Base-by-base conservation (phyloP, 1,140 invertebrate species). In the Ceratosolen solmsi region DNA sequence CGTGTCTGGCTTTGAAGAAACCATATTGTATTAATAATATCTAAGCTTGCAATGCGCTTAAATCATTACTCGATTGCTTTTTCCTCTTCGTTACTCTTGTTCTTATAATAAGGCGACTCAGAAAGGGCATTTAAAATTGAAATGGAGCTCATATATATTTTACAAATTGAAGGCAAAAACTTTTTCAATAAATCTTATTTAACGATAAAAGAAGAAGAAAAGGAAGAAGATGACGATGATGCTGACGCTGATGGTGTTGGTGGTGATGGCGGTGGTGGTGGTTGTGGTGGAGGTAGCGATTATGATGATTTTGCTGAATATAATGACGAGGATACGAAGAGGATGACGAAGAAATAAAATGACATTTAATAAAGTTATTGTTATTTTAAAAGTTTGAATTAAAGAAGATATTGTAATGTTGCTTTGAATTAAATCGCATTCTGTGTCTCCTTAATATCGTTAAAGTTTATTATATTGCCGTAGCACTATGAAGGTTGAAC, bases 11-110 rank as follows among this genome's bases (percentile, higher is more conserved):
- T 65, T 82, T 30, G 68, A 84, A 73, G 82, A 80, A 77, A 85
- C 56, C 82, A 80, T 84, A 82, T 20, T 76, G 82, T 71, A 83
- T 82, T 76, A 68, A 83, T 82, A 73, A 73, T 84, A 79, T 63
- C 72, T 41, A 25, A 72, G 41, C 56, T 84, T 79, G 20, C 76
- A 82, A 36, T 83, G 72, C 84, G 65, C 20, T 83, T 38, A 79
- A 78, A 82, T 80, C 68, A 30, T 76, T 60, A 77, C 2, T 84
- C 80, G 80, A 77, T 83, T 83, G 68, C 79, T 82, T 82, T 74
- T 83, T 83, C n/a, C 27, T 46, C 11, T n/a, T 65, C 71, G 71
- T 76, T 38, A 77, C 68, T 79, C 74, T 65, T 80, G 36, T 38
- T 46, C 76, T n/a, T 30, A 36, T 74, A 46, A 80, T 75, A 84